Evolutionary conservation across 2,888 invertebrate genomes (phyloP).

Genomic region (Unio delphinus): DNA sequence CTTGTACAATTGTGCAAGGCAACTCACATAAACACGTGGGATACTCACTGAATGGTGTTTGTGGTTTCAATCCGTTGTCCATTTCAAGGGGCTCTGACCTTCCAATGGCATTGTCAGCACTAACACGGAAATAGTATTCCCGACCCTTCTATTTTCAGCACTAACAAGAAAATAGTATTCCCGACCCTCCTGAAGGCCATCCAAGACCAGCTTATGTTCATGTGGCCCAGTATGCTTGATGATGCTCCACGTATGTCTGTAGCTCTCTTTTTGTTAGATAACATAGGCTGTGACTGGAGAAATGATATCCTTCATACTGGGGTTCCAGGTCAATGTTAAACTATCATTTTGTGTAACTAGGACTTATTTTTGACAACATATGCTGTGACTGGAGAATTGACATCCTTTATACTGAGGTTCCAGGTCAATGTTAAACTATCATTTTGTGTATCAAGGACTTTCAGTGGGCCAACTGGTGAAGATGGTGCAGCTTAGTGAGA

Average conservation of each 20-base stretch:
- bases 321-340: conserved; percentile 58
- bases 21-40: not conserved
- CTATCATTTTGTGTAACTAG: conserved; percentile 47
- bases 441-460: conserved; percentile 47
- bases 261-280: conserved; percentile 82
- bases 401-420: conserved; percentile 76
- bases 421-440: conserved; percentile 55
- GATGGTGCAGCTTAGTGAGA: conserved; percentile 52
- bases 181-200: conserved; percentile 81
- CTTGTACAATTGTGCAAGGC: too few relatives aligned
- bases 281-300: conserved; percentile 84
- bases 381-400: conserved; percentile 84
- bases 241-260: conserved; percentile 58
- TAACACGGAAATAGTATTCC: conserved; percentile 89
- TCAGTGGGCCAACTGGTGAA: conserved; percentile 53
- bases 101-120: conserved; percentile 89
- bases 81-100: conserved; percentile 79
- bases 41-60: conserved; percentile 62
- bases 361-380: too few relatives aligned
- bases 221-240: conserved; percentile 73
- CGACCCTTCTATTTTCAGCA: conserved; percentile 87
- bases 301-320: conserved; percentile 80
- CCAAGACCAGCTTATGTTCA: conserved; percentile 39
- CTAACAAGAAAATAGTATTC: conserved; percentile 90
- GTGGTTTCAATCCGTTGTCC: conserved; percentile 51